Evolutionary conservation across 2,797 vertebrate species (phyloP), one percentile per base, ranked within the genome.

Genomic region (Diplodus sargus): DNA sequence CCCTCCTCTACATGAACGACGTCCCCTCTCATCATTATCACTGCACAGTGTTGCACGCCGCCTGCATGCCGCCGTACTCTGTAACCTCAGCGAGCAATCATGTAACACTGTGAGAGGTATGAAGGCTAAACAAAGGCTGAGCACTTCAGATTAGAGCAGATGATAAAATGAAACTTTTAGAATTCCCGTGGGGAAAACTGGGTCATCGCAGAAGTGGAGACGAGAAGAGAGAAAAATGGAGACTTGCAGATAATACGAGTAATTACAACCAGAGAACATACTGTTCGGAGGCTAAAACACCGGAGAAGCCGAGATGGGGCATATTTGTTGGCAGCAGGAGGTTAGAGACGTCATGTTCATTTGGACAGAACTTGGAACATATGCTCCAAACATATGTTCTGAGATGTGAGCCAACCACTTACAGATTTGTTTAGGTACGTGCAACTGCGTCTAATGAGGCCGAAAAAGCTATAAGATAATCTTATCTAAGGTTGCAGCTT

Each of bases 161-260:
- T 82, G 85, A 91, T 86, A 78, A 78, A 86, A 87, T 87, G 28
- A 88, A 91, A 88, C 65, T 89, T 89, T 87, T 80, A 90, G 91
- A 85, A 82, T 82, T 67, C 74, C 76, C 4, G 2, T 13, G 58
- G 79, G 66, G 75, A 85, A 34, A 92, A 91, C 18, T 84, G 79
- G 86, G 84, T 85, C 80, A 84, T 34, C 22, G 79, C 70, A 70
- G 59, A 43, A 72, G 68, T 67, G 66, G 49, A 69, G 81, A 81
- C 25, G 43, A 75, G 70, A 61, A 64, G 18, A 45, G 83, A 78
- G 74, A 60, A 81, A 34, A 83, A 81, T 47, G 68, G 71, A 87
- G 62, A 76, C 57, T 61, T 28, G 43, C 76, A 56, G 74, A 74
- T 88, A 85, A 85, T 77, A 23, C 49, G 42, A 74, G 79, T 83